A percentile compares a stretch with the other conserved stretches of the same genome.
phyloP scores from a whole-genome alignment of 2,797 vertebrate genomes.

The Telmatherina bonti region DNA sequence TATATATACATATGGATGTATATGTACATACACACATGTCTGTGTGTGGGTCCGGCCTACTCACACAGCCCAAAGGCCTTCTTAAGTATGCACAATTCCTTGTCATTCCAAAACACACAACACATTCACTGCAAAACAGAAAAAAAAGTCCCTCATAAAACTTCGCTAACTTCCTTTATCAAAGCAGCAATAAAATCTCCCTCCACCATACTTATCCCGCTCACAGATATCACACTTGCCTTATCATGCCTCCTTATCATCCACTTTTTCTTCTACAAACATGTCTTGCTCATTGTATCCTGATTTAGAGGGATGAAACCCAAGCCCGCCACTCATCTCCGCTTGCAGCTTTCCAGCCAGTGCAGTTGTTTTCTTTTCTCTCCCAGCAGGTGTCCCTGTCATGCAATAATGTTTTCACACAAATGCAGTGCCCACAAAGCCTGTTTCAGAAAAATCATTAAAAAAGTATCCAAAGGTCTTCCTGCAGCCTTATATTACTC shows the following conservation, averaged over 20 bases:
- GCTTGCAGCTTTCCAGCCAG: constrained; percentile 31
- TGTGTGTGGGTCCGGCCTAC: constrained; percentile 69
- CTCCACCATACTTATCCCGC: constrained; percentile 29
- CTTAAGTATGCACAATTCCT: constrained; percentile 59
- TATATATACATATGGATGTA: background rate
- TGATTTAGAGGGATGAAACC: constrained; percentile 51
- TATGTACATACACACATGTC: too few relatives aligned
- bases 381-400: constrained; percentile 82
- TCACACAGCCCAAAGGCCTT: constrained; percentile 80
- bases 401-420: constrained; percentile 66
- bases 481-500: constrained; percentile 25
- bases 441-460: constrained; percentile 59
- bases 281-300: constrained; percentile 7
- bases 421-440: constrained; percentile 49
- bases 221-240: constrained; percentile 15
- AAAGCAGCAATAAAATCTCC: constrained; percentile 54
- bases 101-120: constrained; percentile 81
- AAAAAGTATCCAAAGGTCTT: constrained; percentile 40
- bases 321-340: constrained; percentile 45
- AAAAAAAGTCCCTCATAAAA: constrained; percentile 69
- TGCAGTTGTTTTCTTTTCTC: constrained; percentile 69
- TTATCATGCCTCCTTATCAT: constrained; percentile 13
- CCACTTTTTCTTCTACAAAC: constrained; percentile 19
- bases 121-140: constrained; percentile 71
- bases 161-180: constrained; percentile 71